These are phyloP conservation scores for Loris lydekkerianus DNA, from an alignment of 2,797 vertebrate species.

Conservation along the genomic window DNA sequence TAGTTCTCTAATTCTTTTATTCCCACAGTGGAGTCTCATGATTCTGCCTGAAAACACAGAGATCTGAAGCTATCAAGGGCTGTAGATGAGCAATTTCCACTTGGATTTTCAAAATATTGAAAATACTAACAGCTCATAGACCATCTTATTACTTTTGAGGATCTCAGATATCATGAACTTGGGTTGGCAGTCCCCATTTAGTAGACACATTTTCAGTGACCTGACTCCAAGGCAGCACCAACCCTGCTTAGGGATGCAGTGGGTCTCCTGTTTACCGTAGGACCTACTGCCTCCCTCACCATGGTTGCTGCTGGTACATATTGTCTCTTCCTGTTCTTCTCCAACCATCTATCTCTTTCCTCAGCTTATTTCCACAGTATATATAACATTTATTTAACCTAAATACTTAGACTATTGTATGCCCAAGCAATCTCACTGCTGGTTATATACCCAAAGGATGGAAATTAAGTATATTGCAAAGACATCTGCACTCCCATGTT, in stretches of 20 bases:
- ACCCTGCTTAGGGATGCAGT: accelerated
- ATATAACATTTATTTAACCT: not conserved
- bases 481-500: not conserved
- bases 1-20: accelerated
- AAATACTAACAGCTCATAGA: not conserved
- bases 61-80: not conserved
- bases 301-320: accelerated
- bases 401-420: not conserved
- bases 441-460: not conserved
- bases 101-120: not conserved
- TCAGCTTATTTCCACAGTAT: not conserved
- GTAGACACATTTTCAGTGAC: accelerated
- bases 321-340: not conserved
- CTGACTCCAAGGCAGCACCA: not conserved
- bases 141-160: not conserved
- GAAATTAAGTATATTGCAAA: not conserved
- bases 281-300: too few relatives aligned
- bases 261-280: accelerated
- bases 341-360: not conserved
- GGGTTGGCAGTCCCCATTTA: not conserved
- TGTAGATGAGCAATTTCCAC: not conserved
- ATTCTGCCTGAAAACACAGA: not conserved
- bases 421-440: not conserved
- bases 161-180: not conserved
- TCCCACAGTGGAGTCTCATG: accelerated